Conservation (phyloP, 2,888 invertebrate species). For the Aphodius sticticus region DNA sequence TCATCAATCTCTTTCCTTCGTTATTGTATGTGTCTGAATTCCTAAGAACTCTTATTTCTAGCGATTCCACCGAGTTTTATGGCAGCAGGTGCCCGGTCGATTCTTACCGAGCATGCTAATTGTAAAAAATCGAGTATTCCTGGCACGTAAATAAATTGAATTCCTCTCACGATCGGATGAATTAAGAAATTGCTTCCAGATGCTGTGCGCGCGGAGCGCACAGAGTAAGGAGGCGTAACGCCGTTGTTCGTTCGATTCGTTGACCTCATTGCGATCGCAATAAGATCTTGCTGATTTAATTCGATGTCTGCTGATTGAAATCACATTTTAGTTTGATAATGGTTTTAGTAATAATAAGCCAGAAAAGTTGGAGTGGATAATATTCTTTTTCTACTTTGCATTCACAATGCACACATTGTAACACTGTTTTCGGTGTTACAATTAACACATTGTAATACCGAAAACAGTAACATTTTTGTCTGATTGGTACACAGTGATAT, state of each 20-base stretch:
- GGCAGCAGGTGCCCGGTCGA: not conserved
- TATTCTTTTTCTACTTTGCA: too few relatives aligned
- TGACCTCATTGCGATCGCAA: not conserved
- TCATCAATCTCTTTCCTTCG: too few relatives aligned
- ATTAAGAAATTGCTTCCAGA: constrained; percentile 21
- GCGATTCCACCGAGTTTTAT: not conserved
- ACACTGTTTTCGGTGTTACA: too few relatives aligned
- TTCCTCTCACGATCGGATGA: constrained; percentile 16
- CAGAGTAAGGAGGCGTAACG: not conserved
- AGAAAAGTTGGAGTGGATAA: too few relatives aligned
- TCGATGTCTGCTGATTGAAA: not conserved
- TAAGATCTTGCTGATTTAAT: not conserved
- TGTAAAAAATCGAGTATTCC: constrained; percentile 18
- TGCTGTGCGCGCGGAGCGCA: not conserved
- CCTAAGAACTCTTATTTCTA: not conserved
- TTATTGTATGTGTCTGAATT: too few relatives aligned
- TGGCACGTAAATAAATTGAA: constrained; percentile 14
- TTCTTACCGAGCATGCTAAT: constrained; percentile 10
- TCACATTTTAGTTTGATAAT: not conserved
- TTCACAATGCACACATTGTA: too few relatives aligned
- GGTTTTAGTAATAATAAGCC: too few relatives aligned
- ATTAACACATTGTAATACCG: too few relatives aligned
- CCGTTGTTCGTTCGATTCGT: not conserved
- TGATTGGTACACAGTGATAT: too few relatives aligned
- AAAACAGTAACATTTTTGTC: too few relatives aligned